phyloP scores from a whole-genome alignment of 2,113 vertebrate genomes.

The Silurus asotus region DNA sequence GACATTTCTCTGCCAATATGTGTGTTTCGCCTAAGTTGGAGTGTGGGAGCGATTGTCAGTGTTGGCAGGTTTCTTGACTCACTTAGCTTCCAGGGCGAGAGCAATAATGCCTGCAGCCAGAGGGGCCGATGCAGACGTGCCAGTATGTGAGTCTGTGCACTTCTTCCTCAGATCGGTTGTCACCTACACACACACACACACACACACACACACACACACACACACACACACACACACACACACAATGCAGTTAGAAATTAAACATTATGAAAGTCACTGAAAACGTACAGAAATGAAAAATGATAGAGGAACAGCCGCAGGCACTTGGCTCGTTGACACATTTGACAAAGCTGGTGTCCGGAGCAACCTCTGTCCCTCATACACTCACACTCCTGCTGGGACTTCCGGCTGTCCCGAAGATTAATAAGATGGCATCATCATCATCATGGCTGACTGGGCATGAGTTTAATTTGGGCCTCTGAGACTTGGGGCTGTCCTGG shows the following conservation, averaged over 20 bases:
- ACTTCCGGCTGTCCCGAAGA: slow-evolving; percentile 11
- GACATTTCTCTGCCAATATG: neutral
- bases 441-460: slow-evolving; percentile 22
- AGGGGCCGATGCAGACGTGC: slow-evolving; percentile 73
- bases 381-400: slow-evolving; percentile 11
- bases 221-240: neutral
- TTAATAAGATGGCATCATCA: slow-evolving; percentile 41
- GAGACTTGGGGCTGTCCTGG: slow-evolving; percentile 23
- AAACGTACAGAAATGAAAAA: slow-evolving; percentile 18
- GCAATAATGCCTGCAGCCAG: slow-evolving; percentile 75
- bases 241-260: slow-evolving; percentile 22
- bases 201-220: neutral
- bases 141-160: slow-evolving; percentile 75
- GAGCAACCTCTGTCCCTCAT: slow-evolving; percentile 14
- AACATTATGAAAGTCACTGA: slow-evolving; percentile 7
- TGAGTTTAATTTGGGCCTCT: slow-evolving; percentile 41
- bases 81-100: slow-evolving; percentile 74
- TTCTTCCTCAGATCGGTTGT: slow-evolving; percentile 76
- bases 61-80: slow-evolving; percentile 56
- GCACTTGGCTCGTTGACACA: slow-evolving; percentile 14
- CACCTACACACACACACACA: slow-evolving; percentile 61
- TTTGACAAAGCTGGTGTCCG: neutral
- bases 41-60: slow-evolving; percentile 17
- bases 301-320: slow-evolving; percentile 4
- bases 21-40: neutral